Evolutionary conservation across 2,113 vertebrate species (phyloP).

Genomic region (Hydrochoerus hydrochaeris): DNA sequence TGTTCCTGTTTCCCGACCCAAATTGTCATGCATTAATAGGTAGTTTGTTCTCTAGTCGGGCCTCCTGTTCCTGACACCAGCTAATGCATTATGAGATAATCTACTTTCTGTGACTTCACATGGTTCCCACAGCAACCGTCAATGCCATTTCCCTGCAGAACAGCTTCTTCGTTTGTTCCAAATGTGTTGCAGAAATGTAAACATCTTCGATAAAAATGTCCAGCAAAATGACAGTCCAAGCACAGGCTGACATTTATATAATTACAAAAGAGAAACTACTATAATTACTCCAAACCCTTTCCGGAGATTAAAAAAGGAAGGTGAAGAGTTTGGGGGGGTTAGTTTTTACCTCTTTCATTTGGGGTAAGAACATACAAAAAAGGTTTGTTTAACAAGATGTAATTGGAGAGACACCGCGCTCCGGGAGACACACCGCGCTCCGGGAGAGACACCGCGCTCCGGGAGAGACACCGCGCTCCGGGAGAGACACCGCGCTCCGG

Average conservation of each 20-base stretch:
- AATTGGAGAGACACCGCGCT: slow-evolving; percentile 61
- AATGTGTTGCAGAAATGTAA: slow-evolving; percentile 71
- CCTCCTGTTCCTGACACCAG: slow-evolving; percentile 68
- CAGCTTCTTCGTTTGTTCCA: slow-evolving; percentile 27
- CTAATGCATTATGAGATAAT: slow-evolving; percentile 80
- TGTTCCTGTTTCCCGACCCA: slow-evolving; percentile 43
- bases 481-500: no score
- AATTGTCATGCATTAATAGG: slow-evolving; percentile 65
- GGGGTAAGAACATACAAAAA: background rate
- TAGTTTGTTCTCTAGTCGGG: slow-evolving; percentile 66
- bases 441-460: no score
- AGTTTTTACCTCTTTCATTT: background rate
- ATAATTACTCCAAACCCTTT: slow-evolving; percentile 48
- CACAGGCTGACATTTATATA: slow-evolving; percentile 46
- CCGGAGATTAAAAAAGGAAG: background rate
- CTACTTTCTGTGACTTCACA: slow-evolving; percentile 78
- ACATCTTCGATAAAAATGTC: slow-evolving; percentile 71
- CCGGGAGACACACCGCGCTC: no score
- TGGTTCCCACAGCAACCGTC: slow-evolving; percentile 70
- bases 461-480: no score
- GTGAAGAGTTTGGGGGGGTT: background rate
- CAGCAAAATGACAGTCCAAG: slow-evolving; percentile 31
- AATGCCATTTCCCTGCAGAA: slow-evolving; percentile 64
- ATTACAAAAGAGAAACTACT: slow-evolving; percentile 46
- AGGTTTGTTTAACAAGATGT: slow-evolving; percentile 64